Conservation (phyloP, 2,113 vertebrate genomes). For the Rutilus rutilus region DNA sequence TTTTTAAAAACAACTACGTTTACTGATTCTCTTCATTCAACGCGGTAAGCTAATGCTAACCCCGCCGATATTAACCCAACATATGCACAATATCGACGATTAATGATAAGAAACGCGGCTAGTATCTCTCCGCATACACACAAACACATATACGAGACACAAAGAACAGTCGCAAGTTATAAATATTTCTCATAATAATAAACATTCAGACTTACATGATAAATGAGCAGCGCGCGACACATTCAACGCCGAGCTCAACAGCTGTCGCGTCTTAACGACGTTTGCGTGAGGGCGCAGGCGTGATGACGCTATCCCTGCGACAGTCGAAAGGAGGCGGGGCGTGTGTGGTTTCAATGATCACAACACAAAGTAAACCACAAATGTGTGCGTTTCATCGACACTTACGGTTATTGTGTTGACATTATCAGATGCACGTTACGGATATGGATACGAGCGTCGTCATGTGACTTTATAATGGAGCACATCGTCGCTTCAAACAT, state of each 20-base stretch:
- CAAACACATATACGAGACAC: neutral
- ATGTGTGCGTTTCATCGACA: neutral
- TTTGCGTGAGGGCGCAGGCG: neutral
- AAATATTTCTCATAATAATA: neutral
- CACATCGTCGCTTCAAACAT: neutral
- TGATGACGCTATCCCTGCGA: neutral
- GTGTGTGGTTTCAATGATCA: neutral
- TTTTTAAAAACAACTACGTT: neutral
- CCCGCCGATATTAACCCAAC: no score
- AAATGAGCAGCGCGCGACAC: constrained; percentile 8
- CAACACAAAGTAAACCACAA: neutral
- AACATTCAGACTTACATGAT: constrained; percentile 34
- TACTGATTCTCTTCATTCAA: neutral
- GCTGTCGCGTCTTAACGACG: constrained; percentile 2
- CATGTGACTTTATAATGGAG: neutral
- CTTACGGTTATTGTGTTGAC: neutral
- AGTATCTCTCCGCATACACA: neutral
- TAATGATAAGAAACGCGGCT: no score
- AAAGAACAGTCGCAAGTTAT: neutral
- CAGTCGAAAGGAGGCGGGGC: neutral
- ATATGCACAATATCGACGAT: neutral
- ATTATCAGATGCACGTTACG: neutral
- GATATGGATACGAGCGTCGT: neutral
- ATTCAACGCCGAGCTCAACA: neutral
- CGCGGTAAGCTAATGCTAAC: constrained; percentile 31